These are phyloP conservation scores for Pandemis heparana DNA, from an alignment of 2,888 invertebrate species.

Conservation along the genomic window DNA sequence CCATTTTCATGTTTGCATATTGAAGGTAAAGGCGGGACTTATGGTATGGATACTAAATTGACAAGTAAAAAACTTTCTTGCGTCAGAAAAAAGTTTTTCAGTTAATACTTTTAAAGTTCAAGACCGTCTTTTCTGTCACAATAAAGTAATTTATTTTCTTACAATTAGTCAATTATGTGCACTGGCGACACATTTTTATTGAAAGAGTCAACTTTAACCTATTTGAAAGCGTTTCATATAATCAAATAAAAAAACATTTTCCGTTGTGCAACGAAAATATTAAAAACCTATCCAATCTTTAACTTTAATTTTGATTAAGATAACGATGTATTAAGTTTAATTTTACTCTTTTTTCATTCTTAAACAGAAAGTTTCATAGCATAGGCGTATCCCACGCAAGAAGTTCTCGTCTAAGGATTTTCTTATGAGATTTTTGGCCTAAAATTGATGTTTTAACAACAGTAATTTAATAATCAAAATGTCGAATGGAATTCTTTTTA, in stretches of 20 bases:
- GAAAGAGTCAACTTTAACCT: background rate
- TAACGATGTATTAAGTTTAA: too few species aligned
- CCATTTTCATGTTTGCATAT: background rate
- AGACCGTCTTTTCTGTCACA: conserved; percentile 22
- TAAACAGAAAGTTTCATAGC: too few species aligned
- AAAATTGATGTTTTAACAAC: too few species aligned
- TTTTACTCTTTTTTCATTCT: too few species aligned
- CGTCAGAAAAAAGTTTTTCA: conserved; percentile 18
- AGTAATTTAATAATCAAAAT: too few species aligned
- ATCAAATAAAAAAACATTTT: background rate
- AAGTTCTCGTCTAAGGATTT: too few species aligned
- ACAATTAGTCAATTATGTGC: background rate
- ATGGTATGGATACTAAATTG: background rate
- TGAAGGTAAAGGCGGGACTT: background rate
- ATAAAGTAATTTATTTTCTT: conserved; percentile 6
- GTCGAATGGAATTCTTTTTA: too few species aligned
- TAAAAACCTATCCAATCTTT: too few species aligned
- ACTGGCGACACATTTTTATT: background rate
- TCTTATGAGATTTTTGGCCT: too few species aligned
- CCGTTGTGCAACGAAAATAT: conserved; percentile 5
- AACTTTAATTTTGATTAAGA: too few species aligned
- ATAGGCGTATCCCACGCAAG: too few species aligned
- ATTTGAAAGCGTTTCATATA: background rate
- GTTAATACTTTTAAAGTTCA: background rate
- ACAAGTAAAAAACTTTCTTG: conserved; percentile 3